Evolutionary conservation across 2,888 invertebrate species (phyloP), one percentile per base, ranked within the genome.

Genomic region (Leptura quadrifasciata): DNA sequence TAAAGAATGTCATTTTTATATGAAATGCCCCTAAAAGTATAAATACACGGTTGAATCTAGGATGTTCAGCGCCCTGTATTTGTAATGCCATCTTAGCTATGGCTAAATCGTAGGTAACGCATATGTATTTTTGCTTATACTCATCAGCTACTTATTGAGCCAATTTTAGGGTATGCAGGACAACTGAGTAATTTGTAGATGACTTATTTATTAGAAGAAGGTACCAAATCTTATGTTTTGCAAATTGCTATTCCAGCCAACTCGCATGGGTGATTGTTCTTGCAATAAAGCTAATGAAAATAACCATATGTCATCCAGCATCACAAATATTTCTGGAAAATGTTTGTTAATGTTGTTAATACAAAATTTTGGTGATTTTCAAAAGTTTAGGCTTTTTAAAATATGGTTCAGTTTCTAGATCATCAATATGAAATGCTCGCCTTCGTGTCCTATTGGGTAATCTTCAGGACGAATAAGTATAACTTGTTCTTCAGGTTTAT

Each of bases 21-120:
- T 82, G 81, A 80, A 88, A 87, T 64, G 80, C 76, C 8, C 87
- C 87, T 24, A 84, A 72, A 80, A 85, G 84, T 52, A 87, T 84
- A 74, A 86, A 87, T 65, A 87, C 17, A 64, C 83, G 81, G 65
- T 84, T 74, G 83, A 84, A 87, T 73, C 68, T 70, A 67, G 82
- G 79, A 57, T 54, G 55, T 69, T 84, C 81, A 15, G 57, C 60
- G 15, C 72, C 20, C 76, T 85, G 82, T 63, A 86, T 83, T 82
- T 81, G 80, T 54, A 81, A 70, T 15, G 79, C 80, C 71, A 81
- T 73, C 79, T 77, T 80, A 47, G 85, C 79, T 47, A 85, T 85
- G 9, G 67, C 73, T 24, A 67, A 47, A 64, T 73, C 73, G 72
- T 64, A 72, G 15, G 64, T 64, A 18, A 64, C 35, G 15, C 15